Percentiles rank a stretch among this genome's conserved stretches.
Conservation (phyloP, 2,888 invertebrate genomes). For the Euproctis similis region DNA sequence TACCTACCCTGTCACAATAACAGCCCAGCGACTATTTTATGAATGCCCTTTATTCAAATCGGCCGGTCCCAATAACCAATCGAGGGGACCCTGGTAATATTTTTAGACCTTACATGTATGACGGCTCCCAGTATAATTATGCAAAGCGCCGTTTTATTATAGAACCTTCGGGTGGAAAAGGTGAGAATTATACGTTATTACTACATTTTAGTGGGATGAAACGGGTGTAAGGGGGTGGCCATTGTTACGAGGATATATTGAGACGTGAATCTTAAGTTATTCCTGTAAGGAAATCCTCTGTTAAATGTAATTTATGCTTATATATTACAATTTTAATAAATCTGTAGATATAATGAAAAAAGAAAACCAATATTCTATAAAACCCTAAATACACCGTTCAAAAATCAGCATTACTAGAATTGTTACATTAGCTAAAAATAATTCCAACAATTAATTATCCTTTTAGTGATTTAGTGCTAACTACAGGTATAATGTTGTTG, state of each 20-base stretch:
- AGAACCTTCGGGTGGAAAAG: conserved; percentile 19
- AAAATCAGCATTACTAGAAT: too few relatives aligned
- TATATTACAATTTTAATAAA: too few relatives aligned
- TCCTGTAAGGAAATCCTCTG: too few relatives aligned
- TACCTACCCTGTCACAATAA: conserved; percentile 49
- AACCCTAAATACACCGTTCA: too few relatives aligned
- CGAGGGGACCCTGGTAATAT: conserved; percentile 36
- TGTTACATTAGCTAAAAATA: too few relatives aligned
- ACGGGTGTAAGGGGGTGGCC: background rate
- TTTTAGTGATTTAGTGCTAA: too few relatives aligned
- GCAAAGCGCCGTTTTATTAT: conserved; percentile 23
- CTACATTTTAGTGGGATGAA: conserved; percentile 8
- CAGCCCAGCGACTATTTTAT: conserved; percentile 66
- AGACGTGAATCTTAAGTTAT: background rate
- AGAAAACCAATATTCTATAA: too few relatives aligned
- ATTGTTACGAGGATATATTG: conserved; percentile 1
- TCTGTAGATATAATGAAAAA: too few relatives aligned
- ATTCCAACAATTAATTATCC: too few relatives aligned
- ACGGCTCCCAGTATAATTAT: conserved; percentile 22
- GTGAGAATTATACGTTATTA: conserved; percentile 19
- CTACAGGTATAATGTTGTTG: too few relatives aligned
- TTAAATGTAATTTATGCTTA: too few relatives aligned
- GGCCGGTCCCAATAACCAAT: conserved; percentile 61
- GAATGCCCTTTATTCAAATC: conserved; percentile 71
- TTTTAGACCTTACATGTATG: conserved; percentile 40